Evolutionary conservation across 2,888 invertebrate genomes (phyloP), one percentile per base, ranked within the genome.

Genomic region (Ctenicera cuprea): DNA sequence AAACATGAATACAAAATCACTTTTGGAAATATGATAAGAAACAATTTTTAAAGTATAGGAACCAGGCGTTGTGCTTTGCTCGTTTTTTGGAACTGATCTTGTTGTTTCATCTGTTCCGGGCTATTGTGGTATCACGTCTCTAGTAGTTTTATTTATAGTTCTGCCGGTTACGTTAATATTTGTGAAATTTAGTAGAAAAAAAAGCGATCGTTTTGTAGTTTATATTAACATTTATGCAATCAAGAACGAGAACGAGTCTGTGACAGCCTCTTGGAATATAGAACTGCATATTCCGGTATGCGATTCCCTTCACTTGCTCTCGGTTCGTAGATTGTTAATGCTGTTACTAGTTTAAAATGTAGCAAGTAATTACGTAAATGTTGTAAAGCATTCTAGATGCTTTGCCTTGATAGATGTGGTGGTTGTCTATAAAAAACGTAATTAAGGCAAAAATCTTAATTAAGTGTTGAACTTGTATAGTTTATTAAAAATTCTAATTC

Each of bases 251-350:
- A 59, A 38, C 59, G 59, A 59, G 54, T 54, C 59, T 59, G 59
- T n/a, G 59, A 59, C 59, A 59, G 38, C 59, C 54, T 59, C 59
- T 38, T 18, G 59, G 54, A 38, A 59, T 59, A 38, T 59, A 38
- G 38, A 59, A n/a, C 59, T 59, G 59, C 59, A 59, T 16, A 59
- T 59, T 59, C 18, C 38, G 59, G 59, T 59, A 59, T 59, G 59
- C 59, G 59, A 59, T 59, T 33, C 59, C 59, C 59, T 59, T 59
- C 59, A 59, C 59, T 59, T 38, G 59, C 59, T 52, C 20, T 59
- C 59, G 59, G 38, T 20, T 38, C 8, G 59, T 59, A 59, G 59
- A 59, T 59, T 59, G 59, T 59, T 59, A 12, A 45, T 16, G 18
- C 52, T 52, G 26, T 52, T 52, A 26, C 52, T 57, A 37, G 18